phyloP scores from a whole-genome alignment of 2,888 invertebrate genomes.

The Belgica antarctica region DNA sequence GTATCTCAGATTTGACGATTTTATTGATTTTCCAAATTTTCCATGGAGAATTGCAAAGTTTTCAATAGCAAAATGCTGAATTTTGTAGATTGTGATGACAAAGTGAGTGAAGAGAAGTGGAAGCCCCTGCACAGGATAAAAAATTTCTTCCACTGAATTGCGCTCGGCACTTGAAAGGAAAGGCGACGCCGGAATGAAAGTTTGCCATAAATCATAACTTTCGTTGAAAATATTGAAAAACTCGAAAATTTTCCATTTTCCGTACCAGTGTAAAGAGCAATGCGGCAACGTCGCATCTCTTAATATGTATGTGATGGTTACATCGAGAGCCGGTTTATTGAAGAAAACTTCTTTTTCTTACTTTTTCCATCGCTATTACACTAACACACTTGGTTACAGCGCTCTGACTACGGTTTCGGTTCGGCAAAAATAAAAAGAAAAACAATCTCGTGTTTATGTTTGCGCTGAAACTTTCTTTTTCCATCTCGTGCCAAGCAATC shows the following conservation, averaged over 20 bases:
- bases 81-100: background rate
- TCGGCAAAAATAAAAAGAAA: constrained; percentile 15
- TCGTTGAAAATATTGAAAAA: no score
- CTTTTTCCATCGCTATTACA: background rate
- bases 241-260: background rate
- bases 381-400: background rate
- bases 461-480: constrained; percentile 20
- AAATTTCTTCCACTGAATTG: no score
- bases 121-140: no score
- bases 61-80: no score
- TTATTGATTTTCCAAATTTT: constrained; percentile 6
- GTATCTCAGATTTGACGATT: background rate
- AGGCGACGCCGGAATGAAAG: no score
- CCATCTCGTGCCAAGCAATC: constrained; percentile 4
- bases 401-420: background rate
- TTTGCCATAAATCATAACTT: no score
- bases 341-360: constrained; percentile 11
- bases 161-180: no score
- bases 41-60: background rate
- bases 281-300: background rate
- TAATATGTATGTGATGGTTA: background rate
- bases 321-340: constrained; percentile 23
- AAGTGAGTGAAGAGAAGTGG: background rate
- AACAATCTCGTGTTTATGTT: constrained; percentile 10
- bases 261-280: no score